These are phyloP conservation scores for Herpetotheres cachinnans DNA, from an alignment of 2,113 vertebrate species.

Conservation along the genomic window DNA sequence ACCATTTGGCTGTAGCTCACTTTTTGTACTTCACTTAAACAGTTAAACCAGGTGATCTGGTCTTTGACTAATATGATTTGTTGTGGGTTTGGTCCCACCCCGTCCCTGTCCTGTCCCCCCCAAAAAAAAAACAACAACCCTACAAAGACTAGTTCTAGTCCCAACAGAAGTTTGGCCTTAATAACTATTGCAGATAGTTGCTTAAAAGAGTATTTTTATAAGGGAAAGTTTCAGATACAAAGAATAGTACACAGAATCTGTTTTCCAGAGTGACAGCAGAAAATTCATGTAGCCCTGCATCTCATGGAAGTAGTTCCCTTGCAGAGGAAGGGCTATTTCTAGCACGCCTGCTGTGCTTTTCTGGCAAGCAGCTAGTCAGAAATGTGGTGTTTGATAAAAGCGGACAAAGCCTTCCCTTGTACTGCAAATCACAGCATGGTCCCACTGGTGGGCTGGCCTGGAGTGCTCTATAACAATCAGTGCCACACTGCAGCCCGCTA, in stretches of 20 bases:
- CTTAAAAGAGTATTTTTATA: neutral
- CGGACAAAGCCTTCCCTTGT: conserved; percentile 87
- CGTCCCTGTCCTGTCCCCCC: too few relatives aligned
- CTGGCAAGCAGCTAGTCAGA: conserved; percentile 67
- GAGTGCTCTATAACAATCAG: conserved; percentile 62
- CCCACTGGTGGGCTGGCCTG: conserved; percentile 67
- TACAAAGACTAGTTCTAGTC: neutral
- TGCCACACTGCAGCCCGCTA: conserved; percentile 68
- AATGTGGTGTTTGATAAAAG: conserved; percentile 70
- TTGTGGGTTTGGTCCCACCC: neutral
- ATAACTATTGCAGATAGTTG: neutral
- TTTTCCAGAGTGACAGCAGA: conserved; percentile 40
- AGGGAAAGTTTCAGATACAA: neutral
- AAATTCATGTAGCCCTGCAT: conserved; percentile 14
- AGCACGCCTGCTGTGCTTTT: conserved; percentile 70
- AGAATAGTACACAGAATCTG: neutral
- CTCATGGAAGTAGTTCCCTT: conserved; percentile 55
- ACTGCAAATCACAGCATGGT: conserved; percentile 70
- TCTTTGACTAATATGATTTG: neutral
- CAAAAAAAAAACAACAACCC: neutral
- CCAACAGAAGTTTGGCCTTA: neutral
- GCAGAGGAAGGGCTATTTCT: conserved; percentile 76
- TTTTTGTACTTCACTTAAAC: neutral
- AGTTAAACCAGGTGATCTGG: neutral
- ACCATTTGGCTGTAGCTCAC: neutral